phyloP scores from a whole-genome alignment of 2,797 vertebrate species.

The Poeciliopsis presidionis region DNA sequence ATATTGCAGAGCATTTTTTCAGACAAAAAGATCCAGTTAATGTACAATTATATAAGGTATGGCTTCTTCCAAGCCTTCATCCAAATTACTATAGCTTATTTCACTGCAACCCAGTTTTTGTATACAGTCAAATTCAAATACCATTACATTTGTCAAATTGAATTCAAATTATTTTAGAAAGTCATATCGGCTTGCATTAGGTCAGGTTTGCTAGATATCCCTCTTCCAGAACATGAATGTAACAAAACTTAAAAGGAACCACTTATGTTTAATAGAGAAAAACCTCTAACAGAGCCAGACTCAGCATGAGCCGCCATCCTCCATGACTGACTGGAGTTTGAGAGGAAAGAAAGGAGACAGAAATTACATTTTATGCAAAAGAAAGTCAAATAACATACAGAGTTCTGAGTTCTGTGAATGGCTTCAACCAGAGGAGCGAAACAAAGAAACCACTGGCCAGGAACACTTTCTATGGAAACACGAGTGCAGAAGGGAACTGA shows the following conservation, averaged over 20 bases:
- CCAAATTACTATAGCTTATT: background rate
- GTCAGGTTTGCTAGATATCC: background rate
- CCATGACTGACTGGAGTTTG: background rate
- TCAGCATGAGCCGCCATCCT: background rate
- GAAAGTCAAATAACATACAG: background rate
- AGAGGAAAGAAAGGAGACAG: background rate
- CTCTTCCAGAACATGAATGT: background rate
- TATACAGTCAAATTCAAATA: background rate
- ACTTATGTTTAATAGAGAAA: background rate
- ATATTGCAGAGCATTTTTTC: background rate
- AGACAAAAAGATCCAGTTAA: background rate
- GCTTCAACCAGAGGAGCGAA: background rate
- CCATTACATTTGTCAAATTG: background rate
- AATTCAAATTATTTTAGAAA: background rate
- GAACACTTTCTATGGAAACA: background rate
- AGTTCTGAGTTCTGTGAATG: background rate
- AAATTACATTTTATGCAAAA: background rate
- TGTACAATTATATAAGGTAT: background rate
- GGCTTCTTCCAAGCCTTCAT: background rate
- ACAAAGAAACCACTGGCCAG: background rate
- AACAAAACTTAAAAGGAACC: background rate
- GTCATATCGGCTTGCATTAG: background rate
- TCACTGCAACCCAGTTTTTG: background rate
- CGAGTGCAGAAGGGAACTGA: background rate
- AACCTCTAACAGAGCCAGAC: background rate